A percentile compares a stretch with the other conserved stretches of the same genome.
phyloP scores from a whole-genome alignment of 1,140 invertebrate genomes.

The Nephila pilipes region DNA sequence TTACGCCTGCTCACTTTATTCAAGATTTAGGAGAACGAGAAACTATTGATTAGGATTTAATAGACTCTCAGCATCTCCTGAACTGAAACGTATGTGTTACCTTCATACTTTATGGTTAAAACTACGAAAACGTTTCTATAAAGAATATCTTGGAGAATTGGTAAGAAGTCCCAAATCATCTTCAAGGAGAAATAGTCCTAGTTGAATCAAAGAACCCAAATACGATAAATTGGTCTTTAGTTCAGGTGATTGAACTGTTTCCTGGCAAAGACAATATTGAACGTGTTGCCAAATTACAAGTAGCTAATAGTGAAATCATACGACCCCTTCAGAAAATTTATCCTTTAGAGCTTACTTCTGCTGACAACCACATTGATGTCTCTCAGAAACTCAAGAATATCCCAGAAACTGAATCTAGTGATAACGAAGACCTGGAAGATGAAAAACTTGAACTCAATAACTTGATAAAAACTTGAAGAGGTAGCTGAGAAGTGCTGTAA shows the following conservation, averaged over 20 bases:
- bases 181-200: slow-evolving; percentile 6
- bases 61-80: neutral
- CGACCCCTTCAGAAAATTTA: slow-evolving; percentile 78
- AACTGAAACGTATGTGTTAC: slow-evolving; percentile 17
- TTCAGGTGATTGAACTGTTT: neutral
- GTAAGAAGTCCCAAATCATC: neutral
- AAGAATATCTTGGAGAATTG: neutral
- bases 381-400: too few species aligned
- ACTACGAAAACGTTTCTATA: slow-evolving; percentile 10
- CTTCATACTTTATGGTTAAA: neutral
- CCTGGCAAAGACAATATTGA: slow-evolving; percentile 60
- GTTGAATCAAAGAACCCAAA: neutral
- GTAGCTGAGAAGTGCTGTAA: too few species aligned
- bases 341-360: too few species aligned
- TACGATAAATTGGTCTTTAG: neutral
- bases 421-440: too few species aligned
- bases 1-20: too few species aligned
- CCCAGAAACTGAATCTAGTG: too few species aligned
- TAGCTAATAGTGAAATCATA: slow-evolving; percentile 75
- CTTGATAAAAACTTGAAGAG: too few species aligned
- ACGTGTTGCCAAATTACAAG: slow-evolving; percentile 77
- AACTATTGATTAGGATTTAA: slow-evolving; percentile 2
- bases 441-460: too few species aligned
- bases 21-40: neutral
- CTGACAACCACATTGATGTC: too few species aligned